Base-by-base conservation (phyloP, 2,113 vertebrate genomes). In the Cichladusa arquata region DNA sequence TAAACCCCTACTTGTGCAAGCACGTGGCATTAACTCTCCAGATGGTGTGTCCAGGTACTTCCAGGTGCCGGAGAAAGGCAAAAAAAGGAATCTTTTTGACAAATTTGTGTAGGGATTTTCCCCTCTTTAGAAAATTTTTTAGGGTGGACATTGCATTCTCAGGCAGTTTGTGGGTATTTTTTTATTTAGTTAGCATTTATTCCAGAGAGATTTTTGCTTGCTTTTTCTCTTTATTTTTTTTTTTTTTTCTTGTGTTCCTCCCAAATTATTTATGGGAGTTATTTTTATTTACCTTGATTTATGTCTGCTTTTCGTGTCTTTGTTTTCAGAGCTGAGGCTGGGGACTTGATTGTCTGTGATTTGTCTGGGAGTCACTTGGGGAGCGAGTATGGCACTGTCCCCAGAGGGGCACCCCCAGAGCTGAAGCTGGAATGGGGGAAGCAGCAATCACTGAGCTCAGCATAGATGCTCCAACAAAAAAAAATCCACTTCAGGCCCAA, bases 361-460 rank as follows among this genome's bases (percentile, higher is more conserved):
- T 56, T 73, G 12, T 47, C n/a, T 54, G 17, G 8, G 29, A 79
- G 45, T 65, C 34, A 25, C 33, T 3, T 64, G 28, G 13, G 11
- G 25, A 4, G 9, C 0, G 2, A 42, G 14, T 14, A 7, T 33
- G 47, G 44, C 14, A 16, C 17, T 9, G 3, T 78, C 1, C 33
- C 36, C 25, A 24, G 19, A 70, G 16, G 26, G n/a, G 8, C 19
- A 24, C 22, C 11, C 17, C 19, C 18, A 44, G 31, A 66, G 9
- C 50, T 79, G 57, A 56, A 77, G 47, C 34, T 70, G 71, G 24
- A 70, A 19, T 3, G 15, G 24, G 22, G 9, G 0, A n/a, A 12
- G 36, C 24, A 81, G 33, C 9, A 5, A 38, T 34, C 31, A 7
- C 20, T 76, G 53, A 67, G 19, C 22, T 67, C 13, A 4, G 4